Evolutionary conservation across 2,797 vertebrate genomes (phyloP).

Genomic region (Gymnoscopelus braueri): DNA sequence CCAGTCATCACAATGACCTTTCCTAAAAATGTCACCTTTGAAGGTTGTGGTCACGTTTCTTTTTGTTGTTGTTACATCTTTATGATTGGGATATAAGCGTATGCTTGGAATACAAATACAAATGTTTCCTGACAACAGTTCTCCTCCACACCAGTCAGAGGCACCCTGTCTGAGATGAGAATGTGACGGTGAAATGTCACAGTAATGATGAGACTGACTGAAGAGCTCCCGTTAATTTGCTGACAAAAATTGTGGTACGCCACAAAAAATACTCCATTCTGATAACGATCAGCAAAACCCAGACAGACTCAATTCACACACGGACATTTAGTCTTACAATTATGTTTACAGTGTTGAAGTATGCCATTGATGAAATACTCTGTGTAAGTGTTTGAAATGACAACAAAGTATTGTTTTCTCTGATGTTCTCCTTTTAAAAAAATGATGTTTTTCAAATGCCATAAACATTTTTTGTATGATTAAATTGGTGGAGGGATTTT

Average conservation of each 20-base stretch:
- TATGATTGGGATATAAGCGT: slow-evolving; percentile 81
- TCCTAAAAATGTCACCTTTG: slow-evolving; percentile 62
- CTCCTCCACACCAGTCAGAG: slow-evolving; percentile 48
- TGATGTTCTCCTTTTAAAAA: slow-evolving; percentile 88
- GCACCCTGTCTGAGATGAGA: slow-evolving; percentile 25
- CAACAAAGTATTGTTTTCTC: slow-evolving; percentile 88
- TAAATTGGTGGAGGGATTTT: slow-evolving; percentile 92
- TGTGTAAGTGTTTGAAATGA: slow-evolving; percentile 95
- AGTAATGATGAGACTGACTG: slow-evolving; percentile 73
- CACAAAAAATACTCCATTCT: slow-evolving; percentile 37
- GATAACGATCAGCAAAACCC: slow-evolving; percentile 57
- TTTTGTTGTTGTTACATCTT: slow-evolving; percentile 83
- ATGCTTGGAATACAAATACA: slow-evolving; percentile 87
- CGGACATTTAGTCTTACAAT: slow-evolving; percentile 95
- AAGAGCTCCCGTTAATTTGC: slow-evolving; percentile 84
- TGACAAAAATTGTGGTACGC: slow-evolving; percentile 44
- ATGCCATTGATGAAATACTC: slow-evolving; percentile 93
- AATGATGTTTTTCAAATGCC: slow-evolving; percentile 83
- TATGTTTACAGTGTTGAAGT: slow-evolving; percentile 99
- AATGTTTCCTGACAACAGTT: slow-evolving; percentile 73
- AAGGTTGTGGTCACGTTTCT: slow-evolving; percentile 77
- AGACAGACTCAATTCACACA: slow-evolving; percentile 82
- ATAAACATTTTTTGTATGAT: slow-evolving; percentile 93
- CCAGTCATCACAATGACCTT: slow-evolving; percentile 62
- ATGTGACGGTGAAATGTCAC: slow-evolving; percentile 70